Conservation (phyloP, 2,888 invertebrate species). For the Polymixis lichenea region DNA sequence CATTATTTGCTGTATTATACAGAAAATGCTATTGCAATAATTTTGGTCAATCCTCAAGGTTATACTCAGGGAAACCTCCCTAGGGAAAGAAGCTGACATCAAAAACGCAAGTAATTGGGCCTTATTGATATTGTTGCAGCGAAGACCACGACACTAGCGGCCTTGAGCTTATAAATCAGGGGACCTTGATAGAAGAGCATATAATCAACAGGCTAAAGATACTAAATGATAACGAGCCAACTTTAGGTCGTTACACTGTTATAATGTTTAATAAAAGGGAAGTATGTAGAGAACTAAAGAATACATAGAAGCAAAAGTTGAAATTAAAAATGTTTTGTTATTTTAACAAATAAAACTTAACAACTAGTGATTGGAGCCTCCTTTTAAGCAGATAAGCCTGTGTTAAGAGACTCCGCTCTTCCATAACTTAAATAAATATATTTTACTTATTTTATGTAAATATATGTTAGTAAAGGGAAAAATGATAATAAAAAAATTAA, state of each 20-base stretch:
- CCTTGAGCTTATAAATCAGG: constrained; percentile 34
- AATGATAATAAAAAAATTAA: no score
- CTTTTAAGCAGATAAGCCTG: no score
- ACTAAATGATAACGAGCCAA: constrained; percentile 26
- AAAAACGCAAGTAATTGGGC: constrained; percentile 53
- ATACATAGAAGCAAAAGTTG: constrained; percentile 6
- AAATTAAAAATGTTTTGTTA: no score
- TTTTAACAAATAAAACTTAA: no score
- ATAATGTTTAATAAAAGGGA: constrained; percentile 2
- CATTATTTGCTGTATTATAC: not conserved
- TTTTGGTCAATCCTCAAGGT: constrained; percentile 13
- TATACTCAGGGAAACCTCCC: constrained; percentile 1
- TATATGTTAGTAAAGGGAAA: no score
- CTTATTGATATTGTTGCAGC: constrained; percentile 42
- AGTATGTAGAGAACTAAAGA: not conserved
- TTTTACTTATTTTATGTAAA: no score
- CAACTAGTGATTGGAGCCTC: no score
- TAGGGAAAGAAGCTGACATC: constrained; percentile 16
- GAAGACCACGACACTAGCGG: constrained; percentile 39
- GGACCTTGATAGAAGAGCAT: constrained; percentile 22
- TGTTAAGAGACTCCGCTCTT: no score
- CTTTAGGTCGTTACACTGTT: constrained; percentile 3
- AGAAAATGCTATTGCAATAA: constrained; percentile 14
- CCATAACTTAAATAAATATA: no score
- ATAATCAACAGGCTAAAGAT: constrained; percentile 35